Conservation (phyloP, 2,797 vertebrate species). For the Gymnocypris eckloni region DNA sequence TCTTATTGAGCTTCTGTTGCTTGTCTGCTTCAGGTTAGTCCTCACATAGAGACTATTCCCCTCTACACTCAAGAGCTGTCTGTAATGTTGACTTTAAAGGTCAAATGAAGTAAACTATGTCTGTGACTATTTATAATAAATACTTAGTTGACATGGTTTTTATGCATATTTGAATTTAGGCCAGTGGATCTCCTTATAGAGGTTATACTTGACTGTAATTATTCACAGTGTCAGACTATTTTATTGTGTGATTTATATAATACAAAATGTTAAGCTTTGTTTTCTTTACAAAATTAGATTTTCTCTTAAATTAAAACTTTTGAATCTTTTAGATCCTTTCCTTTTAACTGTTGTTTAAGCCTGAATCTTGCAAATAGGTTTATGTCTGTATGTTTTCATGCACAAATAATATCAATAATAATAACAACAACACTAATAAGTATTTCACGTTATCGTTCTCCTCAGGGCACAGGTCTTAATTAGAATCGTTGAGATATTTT, state of each 20-base stretch:
- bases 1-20: conserved; percentile 59
- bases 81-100: conserved; percentile 51
- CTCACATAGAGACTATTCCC: conserved; percentile 26
- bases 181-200: not conserved
- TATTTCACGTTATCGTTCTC: conserved; percentile 15
- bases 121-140: conserved; percentile 59
- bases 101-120: conserved; percentile 49
- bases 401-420: conserved; percentile 8
- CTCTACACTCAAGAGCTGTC: conserved; percentile 38
- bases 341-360: conserved; percentile 14
- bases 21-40: conserved; percentile 35
- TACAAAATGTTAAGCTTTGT: not conserved
- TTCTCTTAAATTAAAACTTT: not conserved
- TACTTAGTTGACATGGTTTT: conserved; percentile 38
- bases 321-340: not conserved
- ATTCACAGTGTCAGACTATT: not conserved
- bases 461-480: conserved; percentile 54
- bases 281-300: conserved; percentile 13
- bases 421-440: conserved; percentile 8
- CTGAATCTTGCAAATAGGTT: conserved; percentile 6
- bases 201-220: not conserved
- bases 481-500: conserved; percentile 59
- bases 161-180: conserved; percentile 45
- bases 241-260: not conserved
- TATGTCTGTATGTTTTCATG: conserved; percentile 18